phyloP scores from a whole-genome alignment of 2,888 invertebrate species.

The Tyria jacobaeae region DNA sequence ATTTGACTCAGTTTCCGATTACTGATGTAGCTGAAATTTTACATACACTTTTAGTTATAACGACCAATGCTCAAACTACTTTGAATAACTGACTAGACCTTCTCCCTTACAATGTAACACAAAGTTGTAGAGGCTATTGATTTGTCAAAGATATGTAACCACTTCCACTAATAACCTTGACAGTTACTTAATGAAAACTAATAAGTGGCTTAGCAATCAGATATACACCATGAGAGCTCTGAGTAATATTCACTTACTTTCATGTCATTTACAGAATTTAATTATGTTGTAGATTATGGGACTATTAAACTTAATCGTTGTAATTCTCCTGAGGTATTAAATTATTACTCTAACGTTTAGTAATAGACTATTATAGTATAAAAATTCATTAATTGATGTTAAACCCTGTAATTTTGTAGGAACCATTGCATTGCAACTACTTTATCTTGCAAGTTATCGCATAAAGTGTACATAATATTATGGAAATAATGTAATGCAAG shows the following conservation, averaged over 20 bases:
- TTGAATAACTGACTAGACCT: too few relatives aligned
- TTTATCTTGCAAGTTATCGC: background rate
- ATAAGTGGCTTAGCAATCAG: background rate
- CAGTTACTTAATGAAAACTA: background rate
- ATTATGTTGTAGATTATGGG: conserved; percentile 30
- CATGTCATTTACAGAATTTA: conserved; percentile 26
- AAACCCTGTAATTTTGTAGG: background rate
- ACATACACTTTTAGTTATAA: too few relatives aligned
- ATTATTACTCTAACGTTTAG: conserved; percentile 31
- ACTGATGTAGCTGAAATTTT: too few relatives aligned
- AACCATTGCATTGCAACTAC: background rate
- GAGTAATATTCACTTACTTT: background rate
- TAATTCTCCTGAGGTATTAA: conserved; percentile 28
- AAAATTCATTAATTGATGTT: conserved; percentile 24
- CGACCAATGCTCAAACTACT: too few relatives aligned
- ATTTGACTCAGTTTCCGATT: too few relatives aligned
- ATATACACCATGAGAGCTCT: background rate
- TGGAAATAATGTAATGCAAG: too few relatives aligned
- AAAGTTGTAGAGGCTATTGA: too few relatives aligned
- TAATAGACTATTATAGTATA: conserved; percentile 16
- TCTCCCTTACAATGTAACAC: too few relatives aligned
- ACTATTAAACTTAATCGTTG: conserved; percentile 33
- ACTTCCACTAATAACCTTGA: background rate
- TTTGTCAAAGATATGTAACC: background rate
- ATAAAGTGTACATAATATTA: background rate